Conservation (phyloP, 2,888 invertebrate species). For the Xestobium rufovillosum region DNA sequence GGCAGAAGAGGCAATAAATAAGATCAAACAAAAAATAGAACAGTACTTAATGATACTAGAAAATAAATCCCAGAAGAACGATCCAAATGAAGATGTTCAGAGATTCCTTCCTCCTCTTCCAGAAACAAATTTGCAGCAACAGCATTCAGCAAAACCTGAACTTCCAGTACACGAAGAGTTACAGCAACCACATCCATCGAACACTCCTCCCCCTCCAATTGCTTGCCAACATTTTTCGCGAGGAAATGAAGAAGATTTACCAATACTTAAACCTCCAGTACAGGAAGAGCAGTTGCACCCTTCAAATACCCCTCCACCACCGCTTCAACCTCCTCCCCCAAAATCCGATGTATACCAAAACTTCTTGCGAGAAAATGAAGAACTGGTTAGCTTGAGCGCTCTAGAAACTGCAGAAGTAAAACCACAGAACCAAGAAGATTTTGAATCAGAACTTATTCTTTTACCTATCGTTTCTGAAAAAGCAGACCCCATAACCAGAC, state of each 20-base stretch:
- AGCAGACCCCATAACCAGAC: background rate
- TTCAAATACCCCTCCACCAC: too few relatives aligned
- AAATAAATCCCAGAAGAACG: conserved; percentile 23
- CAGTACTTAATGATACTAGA: conserved; percentile 29
- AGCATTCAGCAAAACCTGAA: background rate
- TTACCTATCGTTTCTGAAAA: background rate
- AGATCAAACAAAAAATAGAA: conserved; percentile 24
- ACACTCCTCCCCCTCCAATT: background rate
- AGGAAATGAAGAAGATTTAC: background rate
- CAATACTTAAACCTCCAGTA: background rate
- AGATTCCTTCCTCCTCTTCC: too few relatives aligned
- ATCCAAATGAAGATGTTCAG: too few relatives aligned
- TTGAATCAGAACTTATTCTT: background rate
- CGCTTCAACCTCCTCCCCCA: too few relatives aligned
- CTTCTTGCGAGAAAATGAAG: background rate
- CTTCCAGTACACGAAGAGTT: too few relatives aligned
- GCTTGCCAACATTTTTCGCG: background rate
- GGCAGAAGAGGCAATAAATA: conserved; percentile 16
- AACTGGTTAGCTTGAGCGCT: background rate
- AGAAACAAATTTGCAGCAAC: too few relatives aligned
- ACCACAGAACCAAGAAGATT: background rate
- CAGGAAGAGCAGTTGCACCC: background rate
- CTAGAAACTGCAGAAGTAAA: background rate
- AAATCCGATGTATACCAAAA: background rate
- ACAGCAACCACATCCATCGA: too few relatives aligned